Evolutionary conservation across 2,888 invertebrate species (phyloP).

Genomic region (Meiosimyza decipiens): DNA sequence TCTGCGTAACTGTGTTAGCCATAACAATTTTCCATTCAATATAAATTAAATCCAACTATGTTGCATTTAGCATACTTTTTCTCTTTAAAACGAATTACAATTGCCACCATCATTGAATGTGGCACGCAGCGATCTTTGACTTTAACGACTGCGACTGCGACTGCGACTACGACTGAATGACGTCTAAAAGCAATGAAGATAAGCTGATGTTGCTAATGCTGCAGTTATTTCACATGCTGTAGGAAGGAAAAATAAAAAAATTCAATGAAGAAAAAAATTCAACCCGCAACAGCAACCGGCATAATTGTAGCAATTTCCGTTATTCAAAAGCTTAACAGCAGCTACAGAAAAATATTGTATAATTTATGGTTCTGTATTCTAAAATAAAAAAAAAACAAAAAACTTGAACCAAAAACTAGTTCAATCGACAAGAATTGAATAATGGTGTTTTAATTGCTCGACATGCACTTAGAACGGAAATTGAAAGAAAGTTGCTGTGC

Average conservation of each 20-base stretch:
- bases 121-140: constrained; percentile 7
- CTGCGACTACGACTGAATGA: too few species aligned
- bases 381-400: not conserved
- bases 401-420: constrained; percentile 1
- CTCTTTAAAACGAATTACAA: not conserved
- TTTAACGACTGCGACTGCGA: not conserved
- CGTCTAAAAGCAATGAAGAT: too few species aligned
- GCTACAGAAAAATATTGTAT: constrained; percentile 4
- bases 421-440: constrained; percentile 10
- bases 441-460: not conserved
- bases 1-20: too few species aligned
- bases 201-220: too few species aligned
- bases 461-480: not conserved
- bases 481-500: not conserved
- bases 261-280: not conserved
- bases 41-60: not conserved
- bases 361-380: constrained; percentile 3
- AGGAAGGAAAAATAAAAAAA: too few species aligned
- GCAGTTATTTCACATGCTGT: too few species aligned
- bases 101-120: not conserved
- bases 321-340: constrained; percentile 3
- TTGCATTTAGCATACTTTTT: not conserved
- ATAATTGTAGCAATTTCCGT: constrained; percentile 17
- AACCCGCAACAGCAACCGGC: constrained; percentile 11
- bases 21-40: not conserved